These are phyloP conservation scores for Falco concolor DNA, from an alignment of 2,797 vertebrate genomes.

Conservation along the genomic window DNA sequence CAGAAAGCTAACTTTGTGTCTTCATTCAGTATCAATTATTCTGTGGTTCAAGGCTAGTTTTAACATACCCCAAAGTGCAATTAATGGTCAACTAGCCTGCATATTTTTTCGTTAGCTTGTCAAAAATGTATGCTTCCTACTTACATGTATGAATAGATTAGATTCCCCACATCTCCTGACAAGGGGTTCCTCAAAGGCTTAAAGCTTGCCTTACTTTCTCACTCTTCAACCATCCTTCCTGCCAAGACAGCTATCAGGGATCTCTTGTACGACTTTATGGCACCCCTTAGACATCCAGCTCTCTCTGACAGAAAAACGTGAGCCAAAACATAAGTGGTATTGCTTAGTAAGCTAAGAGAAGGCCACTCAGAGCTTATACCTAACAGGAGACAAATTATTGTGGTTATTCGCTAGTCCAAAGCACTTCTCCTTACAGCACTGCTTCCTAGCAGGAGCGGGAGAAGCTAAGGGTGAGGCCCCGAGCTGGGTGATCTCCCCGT, in stretches of 20 bases:
- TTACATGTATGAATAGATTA: neutral
- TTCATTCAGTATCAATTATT: neutral
- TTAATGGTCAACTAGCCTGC: neutral
- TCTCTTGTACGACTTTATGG: neutral
- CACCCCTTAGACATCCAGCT: neutral
- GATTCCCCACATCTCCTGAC: neutral
- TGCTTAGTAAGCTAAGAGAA: neutral
- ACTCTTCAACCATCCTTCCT: neutral
- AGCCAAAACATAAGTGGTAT: neutral
- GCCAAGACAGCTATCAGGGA: neutral
- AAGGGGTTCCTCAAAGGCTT: neutral
- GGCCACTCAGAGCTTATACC: neutral
- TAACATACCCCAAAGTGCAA: neutral
- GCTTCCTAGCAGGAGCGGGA: neutral
- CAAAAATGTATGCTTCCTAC: neutral
- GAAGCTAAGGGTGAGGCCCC: neutral
- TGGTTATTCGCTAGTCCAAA: neutral
- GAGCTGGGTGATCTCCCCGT: fast-evolving
- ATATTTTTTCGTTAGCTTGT: neutral
- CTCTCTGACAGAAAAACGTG: neutral
- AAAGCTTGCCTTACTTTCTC: neutral
- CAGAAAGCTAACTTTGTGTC: neutral
- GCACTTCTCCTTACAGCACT: neutral
- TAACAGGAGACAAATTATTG: neutral
- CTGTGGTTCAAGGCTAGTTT: neutral